Percentiles rank a stretch among this genome's conserved stretches.
Evolutionary conservation across 1,140 invertebrate species (phyloP).

Genomic region (Sycophila sp.): DNA sequence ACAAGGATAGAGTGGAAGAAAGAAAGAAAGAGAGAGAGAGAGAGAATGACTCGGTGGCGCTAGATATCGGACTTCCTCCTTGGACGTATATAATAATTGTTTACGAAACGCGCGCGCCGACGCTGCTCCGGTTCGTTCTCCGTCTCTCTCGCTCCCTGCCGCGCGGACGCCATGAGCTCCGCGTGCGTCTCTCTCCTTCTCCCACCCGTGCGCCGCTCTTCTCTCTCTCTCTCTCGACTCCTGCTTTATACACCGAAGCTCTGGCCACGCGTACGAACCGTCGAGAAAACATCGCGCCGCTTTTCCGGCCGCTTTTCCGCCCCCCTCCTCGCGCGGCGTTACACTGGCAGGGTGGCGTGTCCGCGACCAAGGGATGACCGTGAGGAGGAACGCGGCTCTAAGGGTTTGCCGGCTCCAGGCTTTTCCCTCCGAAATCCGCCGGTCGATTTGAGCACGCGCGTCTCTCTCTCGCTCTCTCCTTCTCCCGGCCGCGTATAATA

Average conservation of each 20-base stretch:
- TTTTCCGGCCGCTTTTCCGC: background rate
- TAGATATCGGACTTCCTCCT: slow-evolving; percentile 9
- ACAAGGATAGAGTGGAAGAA: too few relatives aligned
- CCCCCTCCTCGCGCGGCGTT: too few relatives aligned
- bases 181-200: slow-evolving; percentile 19
- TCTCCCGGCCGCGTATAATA: background rate
- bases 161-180: slow-evolving; percentile 17
- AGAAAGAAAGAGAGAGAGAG: too few relatives aligned
- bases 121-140: background rate
- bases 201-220: slow-evolving; percentile 23
- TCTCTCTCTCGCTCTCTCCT: background rate
- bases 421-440: slow-evolving; percentile 34
- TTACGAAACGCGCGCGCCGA: slow-evolving; percentile 11
- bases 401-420: background rate
- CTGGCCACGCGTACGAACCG: slow-evolving; percentile 54
- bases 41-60: background rate
- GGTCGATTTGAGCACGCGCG: slow-evolving; percentile 25
- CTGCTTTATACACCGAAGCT: background rate
- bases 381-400: slow-evolving; percentile 16
- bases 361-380: background rate
- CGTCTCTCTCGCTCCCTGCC: background rate
- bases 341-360: background rate
- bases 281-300: slow-evolving; percentile 53
- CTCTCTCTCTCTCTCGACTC: slow-evolving; percentile 26
- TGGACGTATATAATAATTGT: slow-evolving; percentile 27